A percentile compares a stretch with the other conserved stretches of the same genome.
These are phyloP conservation scores for Xiphias gladius DNA, from an alignment of 2,113 vertebrate genomes.

Conservation along the genomic window DNA sequence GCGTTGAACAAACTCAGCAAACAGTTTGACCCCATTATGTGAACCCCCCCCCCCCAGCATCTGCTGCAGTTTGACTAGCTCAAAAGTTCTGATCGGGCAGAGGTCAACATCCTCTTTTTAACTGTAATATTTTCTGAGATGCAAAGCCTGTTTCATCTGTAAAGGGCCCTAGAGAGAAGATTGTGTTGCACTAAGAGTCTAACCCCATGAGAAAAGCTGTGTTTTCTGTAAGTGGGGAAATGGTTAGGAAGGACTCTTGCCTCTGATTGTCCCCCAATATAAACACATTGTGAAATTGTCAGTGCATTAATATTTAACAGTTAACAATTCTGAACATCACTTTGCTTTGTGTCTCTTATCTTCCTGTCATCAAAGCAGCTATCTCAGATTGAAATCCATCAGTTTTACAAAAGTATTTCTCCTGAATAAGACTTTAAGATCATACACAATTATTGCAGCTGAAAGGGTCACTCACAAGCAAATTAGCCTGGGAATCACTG, in stretches of 20 bases:
- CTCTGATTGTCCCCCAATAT: slow-evolving; percentile 29
- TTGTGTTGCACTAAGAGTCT: slow-evolving; percentile 57
- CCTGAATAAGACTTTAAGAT: not conserved
- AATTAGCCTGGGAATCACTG: not conserved
- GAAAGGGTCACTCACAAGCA: not conserved
- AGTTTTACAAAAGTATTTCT: not conserved
- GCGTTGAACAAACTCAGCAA: slow-evolving; percentile 28
- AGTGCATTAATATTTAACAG: slow-evolving; percentile 15
- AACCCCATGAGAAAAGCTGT: slow-evolving; percentile 48
- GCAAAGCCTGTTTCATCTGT: slow-evolving; percentile 42
- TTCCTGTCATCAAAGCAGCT: not conserved
- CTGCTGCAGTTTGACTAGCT: slow-evolving; percentile 31
- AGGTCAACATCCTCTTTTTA: slow-evolving; percentile 60
- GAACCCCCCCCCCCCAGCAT: not conserved
- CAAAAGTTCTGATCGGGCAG: slow-evolving; percentile 35
- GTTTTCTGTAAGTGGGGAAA: slow-evolving; percentile 64
- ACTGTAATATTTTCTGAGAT: slow-evolving; percentile 64
- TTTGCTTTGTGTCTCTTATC: slow-evolving; percentile 29
- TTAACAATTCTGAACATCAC: slow-evolving; percentile 18
- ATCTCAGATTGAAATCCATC: not conserved
- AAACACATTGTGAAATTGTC: slow-evolving; percentile 40
- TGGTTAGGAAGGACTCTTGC: slow-evolving; percentile 34
- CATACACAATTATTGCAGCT: not conserved
- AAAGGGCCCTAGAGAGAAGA: slow-evolving; percentile 66
- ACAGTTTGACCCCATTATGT: slow-evolving; percentile 37